These are phyloP conservation scores for Idaea aversata DNA, from an alignment of 2,888 invertebrate species.

Conservation along the genomic window DNA sequence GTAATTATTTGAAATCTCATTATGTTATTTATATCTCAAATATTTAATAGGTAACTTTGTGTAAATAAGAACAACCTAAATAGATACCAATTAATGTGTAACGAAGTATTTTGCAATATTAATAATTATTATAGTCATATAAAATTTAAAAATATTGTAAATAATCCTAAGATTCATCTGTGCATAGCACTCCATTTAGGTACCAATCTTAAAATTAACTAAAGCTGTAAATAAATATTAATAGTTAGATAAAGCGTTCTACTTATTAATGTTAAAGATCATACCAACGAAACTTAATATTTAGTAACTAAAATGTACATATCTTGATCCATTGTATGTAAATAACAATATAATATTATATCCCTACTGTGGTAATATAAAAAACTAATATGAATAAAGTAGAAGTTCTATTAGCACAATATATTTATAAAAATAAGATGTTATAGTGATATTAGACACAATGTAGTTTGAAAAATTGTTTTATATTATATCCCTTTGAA, in stretches of 20 bases:
- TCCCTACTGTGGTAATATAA: constrained; percentile 31
- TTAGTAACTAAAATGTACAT: constrained; percentile 50
- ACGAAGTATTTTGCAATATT: constrained; percentile 26
- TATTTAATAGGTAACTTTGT: constrained; percentile 17
- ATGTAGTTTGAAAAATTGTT: constrained; percentile 31
- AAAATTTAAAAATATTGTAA: constrained; percentile 28
- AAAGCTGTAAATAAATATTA: constrained; percentile 42
- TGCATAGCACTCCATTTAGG: constrained; percentile 54
- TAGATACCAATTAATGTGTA: constrained; percentile 19
- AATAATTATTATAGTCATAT: constrained; percentile 14
- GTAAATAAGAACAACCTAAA: constrained; percentile 15
- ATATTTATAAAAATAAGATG: constrained; percentile 15
- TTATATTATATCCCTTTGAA: constrained; percentile 72
- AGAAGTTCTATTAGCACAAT: constrained; percentile 31
- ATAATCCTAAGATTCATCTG: constrained; percentile 47
- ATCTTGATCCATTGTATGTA: constrained; percentile 59
- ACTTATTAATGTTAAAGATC: constrained; percentile 37
- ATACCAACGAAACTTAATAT: constrained; percentile 51
- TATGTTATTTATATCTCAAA: constrained; percentile 19
- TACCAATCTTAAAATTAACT: constrained; percentile 31
- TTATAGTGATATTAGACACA: constrained; percentile 26
- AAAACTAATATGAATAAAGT: constrained; percentile 23
- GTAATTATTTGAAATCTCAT: constrained; percentile 8
- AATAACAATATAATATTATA: constrained; percentile 30
- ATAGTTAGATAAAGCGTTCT: constrained; percentile 41